Conservation (phyloP, 2,888 invertebrate genomes). For the Drosophila affinis region DNA sequence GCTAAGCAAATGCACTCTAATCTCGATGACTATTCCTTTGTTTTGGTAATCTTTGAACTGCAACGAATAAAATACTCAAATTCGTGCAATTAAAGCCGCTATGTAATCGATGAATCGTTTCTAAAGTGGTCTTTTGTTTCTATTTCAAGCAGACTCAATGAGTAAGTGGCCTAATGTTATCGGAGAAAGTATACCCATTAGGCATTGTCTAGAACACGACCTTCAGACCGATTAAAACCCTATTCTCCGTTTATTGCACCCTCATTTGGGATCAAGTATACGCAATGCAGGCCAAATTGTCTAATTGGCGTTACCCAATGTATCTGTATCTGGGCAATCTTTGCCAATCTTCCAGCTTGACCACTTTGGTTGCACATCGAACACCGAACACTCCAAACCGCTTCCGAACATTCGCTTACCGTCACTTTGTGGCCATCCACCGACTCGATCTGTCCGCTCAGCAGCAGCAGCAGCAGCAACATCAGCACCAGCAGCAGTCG, state of each 20-base stretch:
- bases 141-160: neutral
- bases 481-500: conserved; percentile 39
- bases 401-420: conserved; percentile 56
- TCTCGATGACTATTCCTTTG: conserved; percentile 20
- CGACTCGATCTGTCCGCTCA: conserved; percentile 51
- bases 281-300: neutral
- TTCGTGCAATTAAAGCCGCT: conserved; percentile 17
- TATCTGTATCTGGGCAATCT: neutral
- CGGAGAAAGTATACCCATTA: neutral
- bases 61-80: conserved; percentile 11
- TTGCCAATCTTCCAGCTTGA: conserved; percentile 23
- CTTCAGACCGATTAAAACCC: neutral
- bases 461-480: conserved; percentile 46
- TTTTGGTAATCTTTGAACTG: conserved; percentile 17
- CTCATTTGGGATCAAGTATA: neutral
- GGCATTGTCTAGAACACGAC: neutral
- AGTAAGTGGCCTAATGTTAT: neutral
- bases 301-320: neutral
- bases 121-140: conserved; percentile 12
- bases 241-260: neutral
- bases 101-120: conserved; percentile 21
- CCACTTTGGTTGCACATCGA: neutral
- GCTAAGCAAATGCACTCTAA: neutral
- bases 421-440: conserved; percentile 76
- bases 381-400: neutral